phyloP scores from a whole-genome alignment of 2,113 vertebrate genomes.

The Acanthochromis polyacanthus region DNA sequence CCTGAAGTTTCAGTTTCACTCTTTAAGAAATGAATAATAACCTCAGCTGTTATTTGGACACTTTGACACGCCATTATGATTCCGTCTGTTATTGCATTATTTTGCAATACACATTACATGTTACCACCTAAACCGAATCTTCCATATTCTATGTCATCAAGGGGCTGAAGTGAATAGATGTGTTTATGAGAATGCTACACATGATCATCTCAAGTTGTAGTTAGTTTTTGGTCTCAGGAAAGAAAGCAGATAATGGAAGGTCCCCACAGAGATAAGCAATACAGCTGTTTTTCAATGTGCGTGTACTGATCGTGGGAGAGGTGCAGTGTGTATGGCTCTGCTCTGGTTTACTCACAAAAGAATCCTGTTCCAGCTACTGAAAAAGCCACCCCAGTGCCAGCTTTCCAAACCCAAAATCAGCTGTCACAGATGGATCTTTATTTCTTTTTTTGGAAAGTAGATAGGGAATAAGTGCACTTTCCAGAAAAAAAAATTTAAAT shows the following conservation, averaged over 20 bases:
- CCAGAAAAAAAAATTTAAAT: constrained; percentile 7
- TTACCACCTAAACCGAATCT: no score
- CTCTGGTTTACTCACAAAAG: constrained; percentile 37
- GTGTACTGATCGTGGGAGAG: constrained; percentile 23
- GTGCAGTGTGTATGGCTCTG: constrained; percentile 5
- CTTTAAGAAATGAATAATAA: no score
- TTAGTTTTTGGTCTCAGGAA: constrained; percentile 14
- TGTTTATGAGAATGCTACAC: not conserved
- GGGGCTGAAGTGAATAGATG: no score
- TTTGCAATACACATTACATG: no score
- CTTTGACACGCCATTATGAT: no score
- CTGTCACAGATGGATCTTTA: constrained; percentile 40
- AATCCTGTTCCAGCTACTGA: constrained; percentile 37
- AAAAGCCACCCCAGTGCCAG: constrained; percentile 36
- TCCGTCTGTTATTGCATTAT: no score
- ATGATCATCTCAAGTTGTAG: not conserved
- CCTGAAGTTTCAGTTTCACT: no score
- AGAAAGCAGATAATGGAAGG: constrained; percentile 21
- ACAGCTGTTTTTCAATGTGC: constrained; percentile 14
- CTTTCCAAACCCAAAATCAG: constrained; percentile 31
- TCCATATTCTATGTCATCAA: no score
- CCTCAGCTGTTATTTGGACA: no score
- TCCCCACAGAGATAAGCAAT: constrained; percentile 17
- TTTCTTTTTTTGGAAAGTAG: constrained; percentile 38
- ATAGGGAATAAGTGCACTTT: constrained; percentile 41